These are phyloP conservation scores for Caenorhabditis sp. DNA, from an alignment of 2,888 invertebrate genomes.

Conservation along the genomic window DNA sequence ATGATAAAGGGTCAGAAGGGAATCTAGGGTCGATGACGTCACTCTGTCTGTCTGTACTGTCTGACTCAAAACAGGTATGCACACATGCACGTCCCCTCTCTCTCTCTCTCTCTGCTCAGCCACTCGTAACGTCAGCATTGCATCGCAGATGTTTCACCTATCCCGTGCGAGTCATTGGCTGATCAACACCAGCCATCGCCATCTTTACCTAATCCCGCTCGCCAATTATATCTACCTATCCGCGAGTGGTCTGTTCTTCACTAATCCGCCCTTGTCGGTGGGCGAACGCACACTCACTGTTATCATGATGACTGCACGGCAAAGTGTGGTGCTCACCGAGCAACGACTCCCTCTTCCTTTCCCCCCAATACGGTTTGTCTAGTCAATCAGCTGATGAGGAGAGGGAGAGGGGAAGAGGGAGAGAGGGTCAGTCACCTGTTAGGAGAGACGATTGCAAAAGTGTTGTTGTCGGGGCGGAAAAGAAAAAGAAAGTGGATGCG, in stretches of 20 bases:
- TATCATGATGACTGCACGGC: background rate
- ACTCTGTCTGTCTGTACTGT: no score
- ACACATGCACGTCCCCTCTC: no score
- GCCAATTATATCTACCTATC: slow-evolving; percentile 22
- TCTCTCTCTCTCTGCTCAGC: background rate
- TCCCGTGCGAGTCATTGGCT: background rate
- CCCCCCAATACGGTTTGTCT: background rate
- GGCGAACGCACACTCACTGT: no score
- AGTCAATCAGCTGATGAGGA: slow-evolving; percentile 5
- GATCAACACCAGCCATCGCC: background rate
- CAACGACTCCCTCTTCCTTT: background rate
- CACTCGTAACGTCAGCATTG: background rate
- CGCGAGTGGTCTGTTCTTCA: slow-evolving; percentile 1
- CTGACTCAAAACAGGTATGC: no score
- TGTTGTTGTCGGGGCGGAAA: background rate
- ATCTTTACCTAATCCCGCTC: slow-evolving; percentile 13
- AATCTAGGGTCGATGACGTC: no score
- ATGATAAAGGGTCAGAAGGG: background rate
- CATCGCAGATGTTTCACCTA: background rate
- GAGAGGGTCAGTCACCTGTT: slow-evolving; percentile 11
- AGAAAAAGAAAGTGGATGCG: background rate
- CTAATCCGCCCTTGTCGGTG: slow-evolving; percentile 11
- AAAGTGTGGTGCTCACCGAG: background rate
- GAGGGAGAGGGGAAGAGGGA: background rate
- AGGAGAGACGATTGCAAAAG: slow-evolving; percentile 1